Base-by-base conservation (phyloP, 2,888 invertebrate species). In the Asteroscopus sphinx region DNA sequence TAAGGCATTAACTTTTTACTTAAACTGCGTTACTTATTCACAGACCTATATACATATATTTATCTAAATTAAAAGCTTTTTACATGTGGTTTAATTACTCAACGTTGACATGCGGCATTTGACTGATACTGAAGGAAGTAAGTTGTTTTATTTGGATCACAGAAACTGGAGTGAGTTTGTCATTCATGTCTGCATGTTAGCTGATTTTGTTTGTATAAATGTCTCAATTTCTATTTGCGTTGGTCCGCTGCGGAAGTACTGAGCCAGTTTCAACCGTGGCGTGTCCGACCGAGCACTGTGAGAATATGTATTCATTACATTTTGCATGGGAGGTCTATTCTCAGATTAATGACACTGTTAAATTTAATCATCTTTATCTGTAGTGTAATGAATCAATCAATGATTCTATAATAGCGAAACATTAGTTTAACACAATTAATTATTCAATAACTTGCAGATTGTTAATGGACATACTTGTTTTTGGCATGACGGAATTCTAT, bases 281-380 rank as follows among this genome's bases (percentile, higher is more conserved):
- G 3, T 15, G 66, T 79, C 79, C 82, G 62, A 57, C 58, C 40
- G 71, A 76, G 60, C 69, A 58, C 79, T 82, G 81, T 81, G 84
- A 84, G 82, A 86, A 79, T 80, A 76, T 73, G 77, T 78, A 82
- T 79, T 80, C 72, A 81, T 77, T 81, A 80, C 71, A 75, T 66
- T 81, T 79, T 76, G 68, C 76, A 79, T 78, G 83, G 85, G 83
- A 81, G 86, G 85, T 86, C 84, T 68, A 70, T 68, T 70, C 60
- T 74, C 73, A 82, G 75, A 80, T 78, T 81, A 80, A 83, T 74
- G 62, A 62, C 48, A 72, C 55, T 60, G 63, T 66, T 68, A 56
- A 74, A 77, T 68, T 87, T 81, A 77, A 79, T 76, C 71, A 76
- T 73, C 70, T 75, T 79, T 76, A 77, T 80, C 75, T 77, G 68